Base-by-base conservation (phyloP, 1,140 invertebrate species). In the Nasonia giraulti region DNA sequence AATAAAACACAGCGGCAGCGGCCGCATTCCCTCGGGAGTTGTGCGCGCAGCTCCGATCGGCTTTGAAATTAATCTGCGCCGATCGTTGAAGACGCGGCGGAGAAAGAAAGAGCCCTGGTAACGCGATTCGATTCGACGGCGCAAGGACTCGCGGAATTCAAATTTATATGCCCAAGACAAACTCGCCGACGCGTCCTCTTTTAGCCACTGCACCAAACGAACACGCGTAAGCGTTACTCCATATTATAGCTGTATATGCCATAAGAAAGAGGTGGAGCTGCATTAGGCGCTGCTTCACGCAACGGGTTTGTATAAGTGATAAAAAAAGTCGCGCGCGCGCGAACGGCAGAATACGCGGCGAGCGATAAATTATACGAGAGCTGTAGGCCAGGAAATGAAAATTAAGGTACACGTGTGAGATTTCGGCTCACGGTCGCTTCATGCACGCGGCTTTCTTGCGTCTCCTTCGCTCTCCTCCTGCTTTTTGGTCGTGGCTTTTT, bases 51-150 rank as follows among this genome's bases (percentile, higher is more conserved):
- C 74, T 76, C n/a, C 40, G 78, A 20, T n/a, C 77, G 78, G 31
- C 71, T 85, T 76, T 86, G 73, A 86, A 89, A 89, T 89, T 87
- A 89, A 89, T 89, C 89, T 86, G 87, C 86, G 77, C 84, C 85
- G 88, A 88, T 89, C 87, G 87, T 1, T 8, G 87, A 84, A 87
- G 87, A 88, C 86, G 71, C 55, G n/a, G 2, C 44, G 50, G 33
- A 37, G 31, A 71, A 8, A 11, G 50, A 27, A 44, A 20, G 40
- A 77, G 10, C 33, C 33, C 47, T 55, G 14, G 47, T 1, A n/a
- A n/a, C 31, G 77, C 40, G 40, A 78, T 74, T 11, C 31, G 82
- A 74, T 44, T 37, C 62, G 66, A 80, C 77, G 76, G 55, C 31
- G 8, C 20, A 44, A 83, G 55, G 33, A 47, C 37, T 69, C 66